Conservation (phyloP, 1,140 invertebrate species). For the Ceratina australensis region DNA sequence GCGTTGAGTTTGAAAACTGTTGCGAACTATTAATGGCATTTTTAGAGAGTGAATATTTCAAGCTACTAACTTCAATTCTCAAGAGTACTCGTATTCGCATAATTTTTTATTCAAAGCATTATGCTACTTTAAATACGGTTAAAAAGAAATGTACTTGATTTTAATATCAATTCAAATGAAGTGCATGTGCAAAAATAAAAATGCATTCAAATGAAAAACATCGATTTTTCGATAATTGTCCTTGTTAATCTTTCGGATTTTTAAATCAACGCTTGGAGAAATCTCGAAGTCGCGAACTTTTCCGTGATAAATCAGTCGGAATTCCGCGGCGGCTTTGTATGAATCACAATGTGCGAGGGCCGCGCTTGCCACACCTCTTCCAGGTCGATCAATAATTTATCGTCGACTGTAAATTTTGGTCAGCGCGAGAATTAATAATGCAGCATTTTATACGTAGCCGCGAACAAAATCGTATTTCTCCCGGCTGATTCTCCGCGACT, state of each 20-base stretch:
- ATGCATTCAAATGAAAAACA: too few relatives aligned
- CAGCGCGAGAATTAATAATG: conserved; percentile 33
- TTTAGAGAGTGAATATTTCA: too few relatives aligned
- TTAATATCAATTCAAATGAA: too few relatives aligned
- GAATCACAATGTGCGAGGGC: conserved; percentile 26
- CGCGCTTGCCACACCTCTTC: conserved; percentile 32
- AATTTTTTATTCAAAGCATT: too few relatives aligned
- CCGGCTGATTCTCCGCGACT: neutral
- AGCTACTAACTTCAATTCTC: too few relatives aligned
- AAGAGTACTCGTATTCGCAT: too few relatives aligned
- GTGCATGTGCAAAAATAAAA: too few relatives aligned
- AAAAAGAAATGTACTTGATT: too few relatives aligned
- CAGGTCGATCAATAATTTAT: conserved; percentile 44
- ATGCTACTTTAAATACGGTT: too few relatives aligned
- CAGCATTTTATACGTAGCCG: conserved; percentile 9
- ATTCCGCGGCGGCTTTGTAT: conserved; percentile 27
- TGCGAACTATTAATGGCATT: neutral
- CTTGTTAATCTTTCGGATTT: neutral
- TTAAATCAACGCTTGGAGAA: neutral
- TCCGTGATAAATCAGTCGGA: conserved; percentile 23
- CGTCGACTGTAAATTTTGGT: conserved; percentile 34
- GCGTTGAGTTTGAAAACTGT: too few relatives aligned
- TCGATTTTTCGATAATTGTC: too few relatives aligned
- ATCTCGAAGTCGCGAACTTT: conserved; percentile 5
- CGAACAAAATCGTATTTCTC: conserved; percentile 24